phyloP scores from a whole-genome alignment of 1,140 invertebrate genomes.

The Vanessa tameamea region DNA sequence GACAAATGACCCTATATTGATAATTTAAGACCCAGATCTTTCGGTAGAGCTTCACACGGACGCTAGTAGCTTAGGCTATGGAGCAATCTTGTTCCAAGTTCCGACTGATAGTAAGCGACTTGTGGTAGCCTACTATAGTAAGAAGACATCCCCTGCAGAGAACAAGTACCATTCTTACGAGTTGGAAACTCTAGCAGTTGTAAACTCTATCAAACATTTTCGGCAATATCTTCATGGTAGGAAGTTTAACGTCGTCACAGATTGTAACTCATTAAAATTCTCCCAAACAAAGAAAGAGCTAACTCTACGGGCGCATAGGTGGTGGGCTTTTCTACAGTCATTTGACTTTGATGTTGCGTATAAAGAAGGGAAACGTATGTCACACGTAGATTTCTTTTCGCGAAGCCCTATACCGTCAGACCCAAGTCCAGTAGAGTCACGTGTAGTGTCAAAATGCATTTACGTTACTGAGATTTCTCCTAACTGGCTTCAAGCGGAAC shows the following conservation, averaged over 20 bases:
- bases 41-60: no score
- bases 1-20: no score
- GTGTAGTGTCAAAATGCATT: conserved; percentile 7
- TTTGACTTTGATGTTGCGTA: neutral
- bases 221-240: no score
- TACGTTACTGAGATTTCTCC: conserved; percentile 19
- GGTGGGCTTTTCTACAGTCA: neutral
- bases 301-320: neutral
- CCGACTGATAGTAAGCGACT: no score
- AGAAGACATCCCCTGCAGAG: no score
- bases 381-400: conserved; percentile 4
- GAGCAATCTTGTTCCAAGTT: no score
- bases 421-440: neutral
- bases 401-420: conserved; percentile 8
- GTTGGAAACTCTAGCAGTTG: no score
- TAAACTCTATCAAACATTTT: no score
- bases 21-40: no score
- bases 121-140: no score
- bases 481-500: conserved; percentile 20
- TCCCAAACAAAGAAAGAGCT: conserved; percentile 28
- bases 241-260: no score
- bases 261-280: neutral
- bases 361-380: neutral
- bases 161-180: neutral
- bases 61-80: no score